Conservation (phyloP, 2,113 vertebrate genomes). For the Callaeas wilsoni region DNA sequence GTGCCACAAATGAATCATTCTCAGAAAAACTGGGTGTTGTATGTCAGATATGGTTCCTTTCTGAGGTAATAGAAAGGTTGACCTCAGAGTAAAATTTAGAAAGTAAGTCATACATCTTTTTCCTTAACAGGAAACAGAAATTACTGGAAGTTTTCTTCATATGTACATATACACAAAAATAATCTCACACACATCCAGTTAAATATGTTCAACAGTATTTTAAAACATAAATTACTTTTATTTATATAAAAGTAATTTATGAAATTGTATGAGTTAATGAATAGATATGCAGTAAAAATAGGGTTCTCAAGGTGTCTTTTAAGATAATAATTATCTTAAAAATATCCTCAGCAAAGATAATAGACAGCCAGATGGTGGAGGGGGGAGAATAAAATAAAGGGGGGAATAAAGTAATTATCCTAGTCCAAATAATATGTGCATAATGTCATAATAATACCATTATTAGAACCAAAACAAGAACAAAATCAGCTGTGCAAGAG, state of each 20-base stretch:
- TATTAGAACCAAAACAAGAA: neutral
- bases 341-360: neutral
- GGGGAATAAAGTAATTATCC: neutral
- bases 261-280: neutral
- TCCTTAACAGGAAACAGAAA: neutral
- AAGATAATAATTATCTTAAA: neutral
- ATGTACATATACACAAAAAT: neutral
- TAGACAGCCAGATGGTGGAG: neutral
- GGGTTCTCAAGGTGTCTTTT: neutral
- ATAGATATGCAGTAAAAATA: neutral
- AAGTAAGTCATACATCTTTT: neutral
- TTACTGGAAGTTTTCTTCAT: neutral
- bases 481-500: neutral
- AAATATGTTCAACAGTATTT: neutral
- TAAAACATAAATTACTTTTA: neutral
- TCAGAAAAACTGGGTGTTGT: neutral
- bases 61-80: neutral
- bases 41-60: neutral
- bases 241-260: neutral
- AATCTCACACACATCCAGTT: neutral
- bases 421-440: neutral
- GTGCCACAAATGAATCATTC: neutral
- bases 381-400: neutral
- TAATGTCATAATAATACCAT: neutral
- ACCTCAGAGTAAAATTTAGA: neutral